Evolutionary conservation across 1,140 invertebrate species (phyloP).

Genomic region (Solen grandis): DNA sequence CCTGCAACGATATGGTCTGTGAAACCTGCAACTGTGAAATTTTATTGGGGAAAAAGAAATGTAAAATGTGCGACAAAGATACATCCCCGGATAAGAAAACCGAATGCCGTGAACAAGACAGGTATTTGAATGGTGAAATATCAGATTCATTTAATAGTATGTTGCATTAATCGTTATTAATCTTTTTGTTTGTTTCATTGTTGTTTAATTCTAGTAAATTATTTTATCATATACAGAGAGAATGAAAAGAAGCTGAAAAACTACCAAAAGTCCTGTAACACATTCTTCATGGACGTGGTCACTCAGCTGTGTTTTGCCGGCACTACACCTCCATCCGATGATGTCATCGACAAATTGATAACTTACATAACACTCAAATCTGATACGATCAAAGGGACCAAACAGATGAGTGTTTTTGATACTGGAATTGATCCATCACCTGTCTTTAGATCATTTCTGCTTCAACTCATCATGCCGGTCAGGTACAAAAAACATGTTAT

Average conservation of each 20-base stretch:
- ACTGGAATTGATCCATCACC: slow-evolving; percentile 74
- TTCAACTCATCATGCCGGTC: slow-evolving; percentile 69
- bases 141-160: too few species aligned
- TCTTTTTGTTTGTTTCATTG: not conserved
- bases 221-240: slow-evolving; percentile 6
- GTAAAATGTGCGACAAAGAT: slow-evolving; percentile 6
- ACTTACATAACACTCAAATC: slow-evolving; percentile 69
- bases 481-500: too few species aligned
- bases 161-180: not conserved
- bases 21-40: slow-evolving; percentile 20
- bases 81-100: too few species aligned
- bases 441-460: slow-evolving; percentile 72
- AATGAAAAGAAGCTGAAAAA: slow-evolving; percentile 11
- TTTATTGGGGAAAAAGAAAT: slow-evolving; percentile 1
- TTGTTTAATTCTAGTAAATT: not conserved
- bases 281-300: slow-evolving; percentile 75
- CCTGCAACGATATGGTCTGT: slow-evolving; percentile 26
- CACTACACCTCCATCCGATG: slow-evolving; percentile 63
- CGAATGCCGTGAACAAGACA: too few species aligned
- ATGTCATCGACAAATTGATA: slow-evolving; percentile 69
- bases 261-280: slow-evolving; percentile 68
- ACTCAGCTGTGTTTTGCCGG: slow-evolving; percentile 72
- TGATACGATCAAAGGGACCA: slow-evolving; percentile 52
- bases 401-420: slow-evolving; percentile 67
- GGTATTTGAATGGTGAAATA: too few species aligned